Evolutionary conservation across 2,797 vertebrate genomes (phyloP), one percentile per base, ranked within the genome.

Genomic region (Chiloscyllium punctatum): DNA sequence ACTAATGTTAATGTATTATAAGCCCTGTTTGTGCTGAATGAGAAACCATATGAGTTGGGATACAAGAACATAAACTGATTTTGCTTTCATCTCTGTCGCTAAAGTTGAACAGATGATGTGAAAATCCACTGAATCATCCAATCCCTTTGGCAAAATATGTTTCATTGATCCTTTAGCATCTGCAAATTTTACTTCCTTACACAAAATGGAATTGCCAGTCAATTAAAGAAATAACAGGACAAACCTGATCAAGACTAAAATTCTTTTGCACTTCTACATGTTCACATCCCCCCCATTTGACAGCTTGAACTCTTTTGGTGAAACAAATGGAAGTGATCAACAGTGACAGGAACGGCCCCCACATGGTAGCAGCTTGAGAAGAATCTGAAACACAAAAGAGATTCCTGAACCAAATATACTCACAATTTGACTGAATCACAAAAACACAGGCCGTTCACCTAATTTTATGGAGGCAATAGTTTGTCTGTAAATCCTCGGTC

Each of bases 301-400:
- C 16, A 5, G 53, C 30, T 1, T 84, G 37, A 15, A 1, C 3
- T 23, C n/a, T 42, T 9, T 13, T 33, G 30, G 18, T 23, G 15
- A 57, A 53, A n/a, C 27, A 95, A 30, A 51, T 30, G 25, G 27
- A 48, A 8, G 71, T 11, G 3, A 95, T 5, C 27, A 77, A 18
- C 94, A 95, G 15, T 3, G 48, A 33, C 42, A 51, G 51, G 13
- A 53, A 21, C 11, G 53, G 6, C 48, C 16, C 27, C 30, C 33
- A 48, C 94, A 95, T 95, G 71, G 27, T 57, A 8, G 13, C 30
- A 15, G 27, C 48, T 53, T 23, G 27, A 53, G 48, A 51, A 27
- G 27, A 92, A 37, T 25, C 94, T 95, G 94, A 51, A 95, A 72
- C 94, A 95, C 94, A 95, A 51, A 72, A 72, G 23, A 94, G 48